A percentile compares a stretch with the other conserved stretches of the same genome.
These are phyloP conservation scores for Parnassius glacialis DNA, from an alignment of 2,888 invertebrate species.

Conservation along the genomic window DNA sequence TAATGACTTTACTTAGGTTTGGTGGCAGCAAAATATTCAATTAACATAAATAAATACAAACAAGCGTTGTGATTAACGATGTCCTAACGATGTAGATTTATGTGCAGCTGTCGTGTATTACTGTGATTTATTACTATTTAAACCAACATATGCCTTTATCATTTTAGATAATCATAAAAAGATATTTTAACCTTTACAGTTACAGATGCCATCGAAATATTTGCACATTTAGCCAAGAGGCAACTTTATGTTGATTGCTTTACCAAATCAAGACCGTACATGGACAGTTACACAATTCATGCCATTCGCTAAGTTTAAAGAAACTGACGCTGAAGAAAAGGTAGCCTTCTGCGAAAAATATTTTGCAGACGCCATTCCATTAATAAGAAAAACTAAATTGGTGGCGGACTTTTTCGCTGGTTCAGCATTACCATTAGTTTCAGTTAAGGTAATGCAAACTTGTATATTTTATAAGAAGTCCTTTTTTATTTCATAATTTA, in stretches of 20 bases:
- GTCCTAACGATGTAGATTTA: constrained; percentile 28
- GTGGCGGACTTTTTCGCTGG: constrained; percentile 87
- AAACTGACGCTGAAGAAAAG: constrained; percentile 84
- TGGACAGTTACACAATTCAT: too few relatives aligned
- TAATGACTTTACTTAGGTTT: constrained; percentile 12
- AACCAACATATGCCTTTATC: not conserved
- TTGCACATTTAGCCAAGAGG: constrained; percentile 99
- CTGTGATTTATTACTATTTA: constrained; percentile 31
- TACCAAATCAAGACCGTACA: constrained; percentile 95
- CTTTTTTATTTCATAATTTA: constrained; percentile 1
- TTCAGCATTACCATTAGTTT: constrained; percentile 89
- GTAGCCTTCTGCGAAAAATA: constrained; percentile 88
- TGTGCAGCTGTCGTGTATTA: constrained; percentile 30
- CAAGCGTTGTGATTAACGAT: constrained; percentile 29
- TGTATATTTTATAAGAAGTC: too few relatives aligned
- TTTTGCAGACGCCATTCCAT: constrained; percentile 91
- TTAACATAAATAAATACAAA: constrained; percentile 17
- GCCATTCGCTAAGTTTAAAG: too few relatives aligned
- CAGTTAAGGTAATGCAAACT: constrained; percentile 86
- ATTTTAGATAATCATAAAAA: constrained; percentile 11
- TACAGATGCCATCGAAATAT: constrained; percentile 91
- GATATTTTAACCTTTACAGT: constrained; percentile 69
- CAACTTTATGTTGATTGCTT: constrained; percentile 98
- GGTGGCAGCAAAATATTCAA: constrained; percentile 13
- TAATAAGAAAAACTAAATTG: constrained; percentile 89